Evolutionary conservation across 2,888 invertebrate genomes (phyloP), one percentile per base, ranked within the genome.

Genomic region (Megastigmus dorsalis): DNA sequence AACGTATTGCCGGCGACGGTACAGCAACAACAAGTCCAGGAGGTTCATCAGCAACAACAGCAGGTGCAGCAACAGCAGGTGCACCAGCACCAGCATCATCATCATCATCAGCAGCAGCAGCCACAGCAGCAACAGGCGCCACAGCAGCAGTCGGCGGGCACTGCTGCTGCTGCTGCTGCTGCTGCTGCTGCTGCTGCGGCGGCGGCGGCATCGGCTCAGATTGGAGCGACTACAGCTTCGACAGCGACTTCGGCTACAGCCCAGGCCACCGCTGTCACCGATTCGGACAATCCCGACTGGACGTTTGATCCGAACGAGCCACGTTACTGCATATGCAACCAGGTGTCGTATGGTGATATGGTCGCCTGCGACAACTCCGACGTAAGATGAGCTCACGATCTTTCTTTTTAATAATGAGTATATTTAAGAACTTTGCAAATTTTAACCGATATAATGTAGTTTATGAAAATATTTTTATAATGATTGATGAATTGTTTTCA

Each of bases 331-430:
- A 92, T 97, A 82, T 98, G 98, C 89, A 97, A 98, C 89, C 97
- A 98, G 89, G 97, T 98, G 20, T 97, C 97, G 0, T 98, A 98
- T 84, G 98, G 98, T 0, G 97, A 97, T 87, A 99, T 99, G 99
- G 98, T 99, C 50, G 99, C 98, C 76, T 99, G 99, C 89, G 99
- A 99, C 89, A 98, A 98, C 88, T 95, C 95, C 88, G 95, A 97
- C 85, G 97, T 97, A 88, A 92, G 94, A 91, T 45, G n/a, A 0
- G 0, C 36, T 28, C 6, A 23, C 54, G 7, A 50, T 15, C 1
- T 60, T 43, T 41, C 36, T 7, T 38, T 36, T 38, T n/a, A n/a
- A n/a, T n/a, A n/a, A 2, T 7, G 20, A 55, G 9, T 55, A 23
- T 1, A 13, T 1, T 0, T 3, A 23, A 50, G 41, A 41, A n/a